Conservation (phyloP, 2,888 invertebrate genomes). For the Ecliptopera silaceata region DNA sequence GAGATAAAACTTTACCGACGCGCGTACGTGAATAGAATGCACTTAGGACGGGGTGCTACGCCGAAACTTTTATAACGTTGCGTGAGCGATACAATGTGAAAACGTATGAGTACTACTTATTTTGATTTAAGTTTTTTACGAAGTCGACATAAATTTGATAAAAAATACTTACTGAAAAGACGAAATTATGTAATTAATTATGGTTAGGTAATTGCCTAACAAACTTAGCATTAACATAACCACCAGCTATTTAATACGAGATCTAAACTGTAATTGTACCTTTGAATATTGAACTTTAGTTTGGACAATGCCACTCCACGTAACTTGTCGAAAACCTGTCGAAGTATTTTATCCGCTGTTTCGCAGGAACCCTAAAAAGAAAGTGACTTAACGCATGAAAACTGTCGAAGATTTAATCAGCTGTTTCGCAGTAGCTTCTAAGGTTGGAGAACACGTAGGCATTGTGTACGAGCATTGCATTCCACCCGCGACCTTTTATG, state of each 20-base stretch:
- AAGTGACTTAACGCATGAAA: background rate
- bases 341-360: too few relatives aligned
- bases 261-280: too few relatives aligned
- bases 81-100: conserved; percentile 12
- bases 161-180: too few relatives aligned
- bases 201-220: too few relatives aligned
- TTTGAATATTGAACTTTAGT: too few relatives aligned
- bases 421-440: conserved; percentile 25
- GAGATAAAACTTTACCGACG: conserved; percentile 40
- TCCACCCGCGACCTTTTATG: conserved; percentile 40
- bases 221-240: too few relatives aligned
- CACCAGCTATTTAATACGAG: too few relatives aligned
- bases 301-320: too few relatives aligned
- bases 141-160: too few relatives aligned
- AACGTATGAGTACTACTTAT: background rate
- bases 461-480: conserved; percentile 37
- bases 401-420: background rate
- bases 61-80: conserved; percentile 7
- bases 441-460: conserved; percentile 30
- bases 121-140: background rate
- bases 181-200: too few relatives aligned
- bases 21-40: conserved; percentile 41
- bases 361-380: too few relatives aligned
- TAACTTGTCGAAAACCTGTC: too few relatives aligned
- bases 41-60: conserved; percentile 27